Evolutionary conservation across 2,113 vertebrate species (phyloP).

Genomic region (Sander lucioperca): DNA sequence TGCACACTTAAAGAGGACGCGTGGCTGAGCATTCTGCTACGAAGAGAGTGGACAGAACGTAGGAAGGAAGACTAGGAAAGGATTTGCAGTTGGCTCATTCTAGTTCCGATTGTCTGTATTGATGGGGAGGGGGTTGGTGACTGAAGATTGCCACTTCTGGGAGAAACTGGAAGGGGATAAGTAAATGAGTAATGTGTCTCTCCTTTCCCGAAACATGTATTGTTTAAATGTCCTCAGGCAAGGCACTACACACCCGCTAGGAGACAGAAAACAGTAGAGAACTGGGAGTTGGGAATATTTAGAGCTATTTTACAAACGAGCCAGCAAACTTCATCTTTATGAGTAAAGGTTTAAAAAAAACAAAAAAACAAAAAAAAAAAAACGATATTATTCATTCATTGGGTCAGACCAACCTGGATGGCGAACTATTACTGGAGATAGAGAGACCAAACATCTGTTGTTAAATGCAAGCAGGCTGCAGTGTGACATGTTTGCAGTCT

Average conservation of each 20-base stretch:
- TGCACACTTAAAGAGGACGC: conserved; percentile 94
- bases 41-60: conserved; percentile 40
- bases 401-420: conserved; percentile 96
- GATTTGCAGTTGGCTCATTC: conserved; percentile 80
- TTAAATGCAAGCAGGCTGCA: conserved; percentile 91
- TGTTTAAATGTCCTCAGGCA: conserved; percentile 43
- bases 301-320: conserved; percentile 27
- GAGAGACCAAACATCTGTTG: conserved; percentile 98
- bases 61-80: conserved; percentile 37
- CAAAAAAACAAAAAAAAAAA: conserved; percentile 41
- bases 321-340: conserved; percentile 37
- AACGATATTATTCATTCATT: conserved; percentile 85
- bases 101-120: conserved; percentile 72
- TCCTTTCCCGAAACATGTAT: conserved; percentile 52
- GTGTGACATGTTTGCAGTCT: conserved; percentile 92
- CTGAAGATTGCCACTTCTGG: conserved; percentile 39
- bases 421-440: conserved; percentile 90
- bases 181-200: conserved; percentile 68
- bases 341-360: conserved; percentile 39
- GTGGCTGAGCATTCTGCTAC: conserved; percentile 89
- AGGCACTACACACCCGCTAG: conserved; percentile 15
- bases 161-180: conserved; percentile 39
- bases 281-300: conserved; percentile 21
- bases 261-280: conserved; percentile 27
- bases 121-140: conserved; percentile 22